Evolutionary conservation across 1,140 invertebrate genomes (phyloP).

Genomic region (Centruroides vittatus): DNA sequence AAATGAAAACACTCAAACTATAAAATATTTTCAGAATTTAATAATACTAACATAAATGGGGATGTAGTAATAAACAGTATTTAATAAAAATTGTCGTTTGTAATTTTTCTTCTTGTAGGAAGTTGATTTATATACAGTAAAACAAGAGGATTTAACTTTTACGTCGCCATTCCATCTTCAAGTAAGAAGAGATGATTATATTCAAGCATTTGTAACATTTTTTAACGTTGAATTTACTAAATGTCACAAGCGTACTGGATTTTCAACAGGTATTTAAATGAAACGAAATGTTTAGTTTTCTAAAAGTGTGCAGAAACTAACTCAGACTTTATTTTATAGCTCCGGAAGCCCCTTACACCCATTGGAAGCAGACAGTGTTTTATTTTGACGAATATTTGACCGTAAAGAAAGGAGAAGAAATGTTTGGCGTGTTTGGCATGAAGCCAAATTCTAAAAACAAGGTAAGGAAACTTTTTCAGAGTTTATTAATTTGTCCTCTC

Average conservation of each 20-base stretch:
- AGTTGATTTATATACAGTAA: constrained; percentile 94
- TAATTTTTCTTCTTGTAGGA: constrained; percentile 48
- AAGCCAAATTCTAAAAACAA: constrained; percentile 91
- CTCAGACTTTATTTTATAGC: constrained; percentile 32
- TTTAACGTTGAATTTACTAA: constrained; percentile 99
- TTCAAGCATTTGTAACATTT: constrained; percentile 94
- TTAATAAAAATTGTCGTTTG: too few relatives aligned
- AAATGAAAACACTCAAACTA: too few relatives aligned
- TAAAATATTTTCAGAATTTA: too few relatives aligned
- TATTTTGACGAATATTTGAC: constrained; percentile 89
- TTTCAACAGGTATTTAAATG: constrained; percentile 60
- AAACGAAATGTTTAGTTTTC: not conserved
- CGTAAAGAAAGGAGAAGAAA: constrained; percentile 59
- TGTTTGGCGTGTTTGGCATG: constrained; percentile 81
- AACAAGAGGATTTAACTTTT: constrained; percentile 86
- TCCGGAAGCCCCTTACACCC: constrained; percentile 92
- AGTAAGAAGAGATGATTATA: constrained; percentile 86
- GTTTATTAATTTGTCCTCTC: not conserved
- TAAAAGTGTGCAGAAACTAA: not conserved
- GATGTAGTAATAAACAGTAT: too few relatives aligned
- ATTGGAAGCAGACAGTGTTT: constrained; percentile 99
- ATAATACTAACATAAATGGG: too few relatives aligned
- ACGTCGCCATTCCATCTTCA: constrained; percentile 70
- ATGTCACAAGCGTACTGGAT: constrained; percentile 96
- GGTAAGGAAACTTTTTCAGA: constrained; percentile 20